These are phyloP conservation scores for Ctenomys sociabilis DNA, from an alignment of 2,113 vertebrate genomes.

Conservation along the genomic window DNA sequence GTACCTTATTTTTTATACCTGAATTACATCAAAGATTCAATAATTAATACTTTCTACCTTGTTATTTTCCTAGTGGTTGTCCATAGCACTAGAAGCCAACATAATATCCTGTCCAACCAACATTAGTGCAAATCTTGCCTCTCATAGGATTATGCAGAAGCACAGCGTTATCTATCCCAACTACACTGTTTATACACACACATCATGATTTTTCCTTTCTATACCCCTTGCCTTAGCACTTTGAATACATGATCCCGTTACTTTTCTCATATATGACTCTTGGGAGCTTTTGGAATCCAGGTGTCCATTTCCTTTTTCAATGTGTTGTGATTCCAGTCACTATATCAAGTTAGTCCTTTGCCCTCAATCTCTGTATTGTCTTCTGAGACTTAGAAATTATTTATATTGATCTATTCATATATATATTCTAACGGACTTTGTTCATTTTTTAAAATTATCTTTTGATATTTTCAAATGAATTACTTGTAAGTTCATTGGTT, in stretches of 20 bases:
- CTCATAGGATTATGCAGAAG: no score
- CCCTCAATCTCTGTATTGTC: neutral
- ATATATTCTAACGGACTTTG: neutral
- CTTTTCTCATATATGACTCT: neutral
- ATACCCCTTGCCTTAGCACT: no score
- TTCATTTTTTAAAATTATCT: neutral
- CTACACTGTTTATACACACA: no score
- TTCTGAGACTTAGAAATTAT: neutral
- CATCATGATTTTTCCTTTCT: no score
- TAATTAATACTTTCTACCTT: no score
- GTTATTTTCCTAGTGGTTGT: no score
- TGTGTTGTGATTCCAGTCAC: neutral
- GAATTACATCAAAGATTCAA: no score
- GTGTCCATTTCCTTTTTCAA: neutral
- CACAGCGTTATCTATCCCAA: no score
- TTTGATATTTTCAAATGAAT: neutral
- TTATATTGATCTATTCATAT: neutral
- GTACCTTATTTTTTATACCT: no score
- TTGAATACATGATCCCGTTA: neutral
- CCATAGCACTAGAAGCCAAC: no score
- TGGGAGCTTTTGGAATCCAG: neutral
- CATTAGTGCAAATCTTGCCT: no score
- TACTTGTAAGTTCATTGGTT: neutral
- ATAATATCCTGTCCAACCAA: no score
- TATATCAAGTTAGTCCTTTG: neutral